Evolutionary conservation across 37 sponge, comb jelly and placozoan species (phyloP), one percentile per base, ranked within the genome.

Genomic region (Eunapius fragilis): DNA sequence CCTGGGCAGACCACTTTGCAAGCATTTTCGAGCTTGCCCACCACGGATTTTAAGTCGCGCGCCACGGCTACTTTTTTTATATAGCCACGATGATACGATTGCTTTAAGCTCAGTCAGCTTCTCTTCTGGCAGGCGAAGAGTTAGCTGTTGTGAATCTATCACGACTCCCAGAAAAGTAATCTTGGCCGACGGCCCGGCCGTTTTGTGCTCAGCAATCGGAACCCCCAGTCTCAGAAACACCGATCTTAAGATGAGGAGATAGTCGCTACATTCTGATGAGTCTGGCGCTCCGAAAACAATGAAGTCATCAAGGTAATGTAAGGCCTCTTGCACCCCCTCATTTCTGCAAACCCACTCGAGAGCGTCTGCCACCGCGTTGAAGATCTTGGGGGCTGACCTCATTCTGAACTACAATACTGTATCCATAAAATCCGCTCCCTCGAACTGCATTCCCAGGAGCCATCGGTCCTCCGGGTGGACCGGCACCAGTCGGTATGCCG

Each of bases 271-370:
- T 11, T 76, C n/a, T 37, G 24, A 69, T 26, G 58, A 10, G 11
- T 33, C 41, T 75, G 85, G 85, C 1, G 70, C 26, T 13, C 84
- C 47, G 27, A 83, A 4, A 5, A 50, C 37, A 58, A 83, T 28
- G 47, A 72, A 85, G 58, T 86, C 80, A 74, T 86, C 87, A 11
- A 86, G 80, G 87, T 86, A 86, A 33, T 86, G 87, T 11, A 25
- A 19, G 23, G 45, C 3, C 3, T 31, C 6, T 7, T 17, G 0
- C 25, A 85, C 78, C 69, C 77, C 86, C 22, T 67, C 25, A 7
- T 41, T 34, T 25, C 34, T 5, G 2, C 77, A n/a, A n/a, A 67
- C 32, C 86, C 78, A 85, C 19, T 77, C 70, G 5, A 85, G 67
- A 19, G 32, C 58, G n/a, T 86, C 87, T 0, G 87, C 87, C 14